These are phyloP conservation scores for Aptenodytes forsteri DNA, from an alignment of 2,113 vertebrate genomes.

Conservation along the genomic window DNA sequence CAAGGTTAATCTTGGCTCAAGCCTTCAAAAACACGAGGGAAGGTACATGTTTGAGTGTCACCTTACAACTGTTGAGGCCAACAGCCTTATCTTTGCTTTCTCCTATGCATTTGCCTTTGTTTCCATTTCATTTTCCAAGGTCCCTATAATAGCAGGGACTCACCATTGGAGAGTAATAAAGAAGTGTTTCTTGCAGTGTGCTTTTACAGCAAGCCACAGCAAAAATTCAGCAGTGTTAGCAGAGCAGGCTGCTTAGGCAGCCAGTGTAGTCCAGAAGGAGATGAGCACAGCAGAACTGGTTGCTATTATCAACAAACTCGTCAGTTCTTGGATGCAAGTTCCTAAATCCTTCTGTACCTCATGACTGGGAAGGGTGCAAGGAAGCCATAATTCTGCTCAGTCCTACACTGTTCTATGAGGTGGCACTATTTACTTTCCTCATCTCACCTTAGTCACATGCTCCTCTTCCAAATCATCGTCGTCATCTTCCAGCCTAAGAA, in stretches of 20 bases:
- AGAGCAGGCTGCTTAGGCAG: background rate
- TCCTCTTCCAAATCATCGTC: slow-evolving; percentile 89
- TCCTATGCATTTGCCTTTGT: background rate
- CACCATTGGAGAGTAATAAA: background rate
- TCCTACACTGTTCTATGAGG: background rate
- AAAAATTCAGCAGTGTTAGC: background rate
- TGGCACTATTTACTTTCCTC: background rate
- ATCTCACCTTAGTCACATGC: slow-evolving; percentile 88
- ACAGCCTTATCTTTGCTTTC: background rate
- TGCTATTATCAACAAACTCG: background rate
- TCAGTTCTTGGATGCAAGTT: background rate
- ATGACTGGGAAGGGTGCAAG: background rate
- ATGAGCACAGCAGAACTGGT: background rate
- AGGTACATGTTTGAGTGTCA: background rate
- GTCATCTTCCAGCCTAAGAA: slow-evolving; percentile 74
- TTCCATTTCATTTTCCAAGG: background rate
- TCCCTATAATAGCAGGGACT: background rate
- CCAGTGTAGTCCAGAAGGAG: background rate
- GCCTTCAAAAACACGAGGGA: background rate
- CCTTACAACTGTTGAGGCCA: background rate
- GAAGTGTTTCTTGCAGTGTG: background rate
- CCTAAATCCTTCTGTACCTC: background rate
- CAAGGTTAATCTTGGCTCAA: background rate
- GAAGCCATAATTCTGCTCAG: background rate
- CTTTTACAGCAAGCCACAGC: background rate